Evolutionary conservation across 2,888 invertebrate genomes (phyloP), one percentile per base, ranked within the genome.

Genomic region (Teinopalpus imperialis): DNA sequence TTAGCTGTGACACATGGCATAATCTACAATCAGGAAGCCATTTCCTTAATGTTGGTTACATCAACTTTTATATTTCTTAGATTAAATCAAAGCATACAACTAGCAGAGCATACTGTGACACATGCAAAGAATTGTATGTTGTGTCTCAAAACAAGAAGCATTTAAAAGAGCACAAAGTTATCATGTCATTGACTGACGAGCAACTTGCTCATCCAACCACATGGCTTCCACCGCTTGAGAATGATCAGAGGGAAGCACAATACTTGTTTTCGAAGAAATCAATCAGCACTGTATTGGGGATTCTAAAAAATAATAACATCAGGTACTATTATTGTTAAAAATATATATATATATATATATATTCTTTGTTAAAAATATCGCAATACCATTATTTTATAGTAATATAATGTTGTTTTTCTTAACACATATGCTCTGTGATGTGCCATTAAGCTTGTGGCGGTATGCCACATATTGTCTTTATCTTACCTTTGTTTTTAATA

Each of bases 161-260:
- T 64, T 55, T 63, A 0, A 81, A 86, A 46, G 94, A 94, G 61
- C 86, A 88, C 49, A 74, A 88, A 13, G 62, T 92, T 0, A 68
- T 81, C 5, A 77, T 74, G 18, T 80, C 87, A 13, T 61, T 94
- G 3, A 85, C 88, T 0, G 90, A 92, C 60, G 79, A 92, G 51
- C 83, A 91, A 51, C 72, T 95, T 12, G 60, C 64, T 1, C 86
- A 90, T 56, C 94, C 95, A 0, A 92, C 94, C 0, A 87, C 90
- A 43, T 89, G 96, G 63, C 72, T 97, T 5, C 89, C 90, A 16
- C 92, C 95, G 0, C 66, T 94, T 7, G 91, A 93, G 31, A 91
- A 94, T 77, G 91, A 94, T 36, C 94, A 94, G 56, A 93, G 92
- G 13, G 96, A 97, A 78, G 97, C 97, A 0, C 97, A 97, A 74